phyloP scores from a whole-genome alignment of 2,888 invertebrate genomes.

The Gerosis bhagava region DNA sequence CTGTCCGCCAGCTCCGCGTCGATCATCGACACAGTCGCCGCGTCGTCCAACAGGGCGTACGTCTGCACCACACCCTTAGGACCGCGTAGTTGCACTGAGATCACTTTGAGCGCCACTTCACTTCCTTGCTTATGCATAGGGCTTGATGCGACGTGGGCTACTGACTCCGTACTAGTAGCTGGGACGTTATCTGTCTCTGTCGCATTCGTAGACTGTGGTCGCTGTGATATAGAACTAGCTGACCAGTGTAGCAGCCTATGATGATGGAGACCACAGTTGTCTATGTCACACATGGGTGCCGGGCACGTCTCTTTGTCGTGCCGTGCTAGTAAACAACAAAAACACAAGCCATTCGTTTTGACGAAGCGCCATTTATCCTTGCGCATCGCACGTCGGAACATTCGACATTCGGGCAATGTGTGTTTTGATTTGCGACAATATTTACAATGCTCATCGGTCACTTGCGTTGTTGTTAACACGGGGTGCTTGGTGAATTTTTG shows the following conservation, averaged over 20 bases:
- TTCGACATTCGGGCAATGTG: conserved; percentile 29
- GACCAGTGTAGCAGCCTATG: conserved; percentile 27
- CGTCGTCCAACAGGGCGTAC: conserved; percentile 29
- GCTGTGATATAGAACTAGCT: too few species aligned
- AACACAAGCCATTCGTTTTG: conserved; percentile 20
- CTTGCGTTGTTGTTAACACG: too few species aligned
- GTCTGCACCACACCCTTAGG: conserved; percentile 25
- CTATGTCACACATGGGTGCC: conserved; percentile 20
- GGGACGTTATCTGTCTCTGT: too few species aligned
- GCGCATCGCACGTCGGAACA: conserved; percentile 31
- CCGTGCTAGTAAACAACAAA: conserved; percentile 3
- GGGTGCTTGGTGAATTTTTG: too few species aligned
- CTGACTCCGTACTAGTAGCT: too few species aligned
- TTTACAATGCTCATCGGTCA: too few species aligned
- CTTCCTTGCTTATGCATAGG: too few species aligned
- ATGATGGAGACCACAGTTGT: conserved; percentile 27
- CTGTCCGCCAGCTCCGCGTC: conserved; percentile 19
- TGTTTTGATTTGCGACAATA: conserved; percentile 10
- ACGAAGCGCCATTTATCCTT: conserved; percentile 27
- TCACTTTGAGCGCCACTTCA: conserved; percentile 27
- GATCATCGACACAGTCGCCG: conserved; percentile 27
- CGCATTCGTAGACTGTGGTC: too few species aligned
- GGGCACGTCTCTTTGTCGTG: conserved; percentile 11
- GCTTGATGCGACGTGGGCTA: too few species aligned
- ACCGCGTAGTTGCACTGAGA: conserved; percentile 26